A percentile compares a stretch with the other conserved stretches of the same genome.
These are phyloP conservation scores for Invenusta paracnida DNA, from an alignment of 2,888 invertebrate genomes.

Conservation along the genomic window DNA sequence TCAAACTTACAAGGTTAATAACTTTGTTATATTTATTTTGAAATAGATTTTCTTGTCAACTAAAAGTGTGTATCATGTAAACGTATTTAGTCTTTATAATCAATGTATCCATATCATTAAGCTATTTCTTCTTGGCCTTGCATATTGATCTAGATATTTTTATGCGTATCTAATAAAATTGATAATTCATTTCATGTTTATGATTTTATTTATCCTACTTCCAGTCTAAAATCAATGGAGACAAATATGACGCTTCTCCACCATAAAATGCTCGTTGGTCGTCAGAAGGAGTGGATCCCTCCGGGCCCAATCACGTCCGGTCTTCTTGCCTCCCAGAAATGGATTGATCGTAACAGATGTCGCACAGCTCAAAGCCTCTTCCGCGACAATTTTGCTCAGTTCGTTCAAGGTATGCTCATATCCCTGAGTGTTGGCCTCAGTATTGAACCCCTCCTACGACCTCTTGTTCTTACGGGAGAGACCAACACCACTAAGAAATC, in stretches of 20 bases:
- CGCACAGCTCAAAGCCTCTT: conserved; percentile 69
- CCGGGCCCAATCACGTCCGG: conserved; percentile 51
- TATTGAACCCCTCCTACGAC: conserved; percentile 70
- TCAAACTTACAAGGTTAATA: too few relatives aligned
- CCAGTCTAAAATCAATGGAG: too few relatives aligned
- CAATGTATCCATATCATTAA: too few relatives aligned
- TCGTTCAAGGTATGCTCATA: conserved; percentile 71
- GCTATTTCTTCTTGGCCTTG: too few relatives aligned
- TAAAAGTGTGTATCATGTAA: too few relatives aligned
- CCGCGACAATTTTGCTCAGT: conserved; percentile 68
- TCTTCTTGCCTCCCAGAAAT: conserved; percentile 59
- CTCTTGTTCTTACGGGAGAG: conserved; percentile 70
- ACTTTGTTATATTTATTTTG: too few relatives aligned
- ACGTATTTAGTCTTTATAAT: too few relatives aligned
- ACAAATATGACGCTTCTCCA: not conserved
- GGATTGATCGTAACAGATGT: conserved; percentile 58
- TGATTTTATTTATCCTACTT: too few relatives aligned
- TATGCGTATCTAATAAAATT: too few relatives aligned
- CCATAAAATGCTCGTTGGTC: not conserved
- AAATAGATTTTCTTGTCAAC: too few relatives aligned
- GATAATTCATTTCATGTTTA: too few relatives aligned
- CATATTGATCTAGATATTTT: too few relatives aligned
- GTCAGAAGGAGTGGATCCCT: conserved; percentile 40
- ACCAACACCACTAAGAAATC: conserved; percentile 69
- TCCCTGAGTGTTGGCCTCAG: conserved; percentile 74